Evolutionary conservation across 2,888 invertebrate species (phyloP), one percentile per base, ranked within the genome.

Genomic region (Petrolisthes manimaculis): DNA sequence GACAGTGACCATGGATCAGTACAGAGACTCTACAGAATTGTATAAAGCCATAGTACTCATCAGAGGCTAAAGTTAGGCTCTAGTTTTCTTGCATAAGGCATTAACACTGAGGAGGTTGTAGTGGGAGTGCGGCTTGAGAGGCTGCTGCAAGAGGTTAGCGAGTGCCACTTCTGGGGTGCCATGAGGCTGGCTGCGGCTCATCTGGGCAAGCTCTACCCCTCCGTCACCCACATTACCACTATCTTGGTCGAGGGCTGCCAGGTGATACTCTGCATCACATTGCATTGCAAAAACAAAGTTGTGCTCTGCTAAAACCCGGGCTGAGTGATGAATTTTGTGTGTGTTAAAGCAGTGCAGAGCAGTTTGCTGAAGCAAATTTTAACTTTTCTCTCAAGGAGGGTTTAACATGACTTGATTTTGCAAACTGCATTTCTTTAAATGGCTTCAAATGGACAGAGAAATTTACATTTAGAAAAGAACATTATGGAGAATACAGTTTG

Each of bases 231-330:
- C 83, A 84, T 87, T 78, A 84, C 87, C 18, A 78, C 87, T 67
- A 87, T 87, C 83, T 75, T 87, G 74, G 87, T 87, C 78, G 55
- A 87, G 71, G 87, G 87, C 55, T 87, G 87, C 53, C 87, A 87
- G 87, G 87, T 87, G 87, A 86, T 61, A 55, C 77, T 75, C 53
- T 14, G 37, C n/a, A 54, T 53, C 54, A 21, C n/a, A 21, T 78
- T n/a, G n/a, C 37, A n/a, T 55, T 77, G 51, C 37, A 54, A 21
- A 78, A 53, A 54, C 78, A 78, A 53, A 53, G 14, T 54, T 71
- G 61, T 83, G 75, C 75, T 83, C n/a, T 83, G 83, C 83, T 83
- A 83, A 56, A 75, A 83, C 83, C 75, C 55, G 53, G 37, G 37
- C 37, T 37, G 37, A 37, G 37, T 37, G 37, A 37, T 37, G 37